Evolutionary conservation across 1,140 invertebrate genomes (phyloP).

Genomic region (Reticulitermes speratus): DNA sequence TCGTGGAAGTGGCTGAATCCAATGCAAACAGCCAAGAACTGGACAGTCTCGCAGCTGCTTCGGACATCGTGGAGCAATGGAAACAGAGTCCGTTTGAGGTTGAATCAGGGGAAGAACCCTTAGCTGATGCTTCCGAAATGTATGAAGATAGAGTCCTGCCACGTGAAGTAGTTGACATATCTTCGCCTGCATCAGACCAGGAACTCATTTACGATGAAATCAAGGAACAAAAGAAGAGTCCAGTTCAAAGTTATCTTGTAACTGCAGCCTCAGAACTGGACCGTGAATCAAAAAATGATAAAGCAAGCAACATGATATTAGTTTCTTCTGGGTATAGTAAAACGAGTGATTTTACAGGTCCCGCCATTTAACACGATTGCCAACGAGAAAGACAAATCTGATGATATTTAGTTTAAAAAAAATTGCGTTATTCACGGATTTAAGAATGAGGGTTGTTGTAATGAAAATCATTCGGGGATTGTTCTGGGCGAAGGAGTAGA

Average conservation of each 20-base stretch:
- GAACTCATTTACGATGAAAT: not conserved
- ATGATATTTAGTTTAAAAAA: not conserved
- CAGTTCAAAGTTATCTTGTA: not conserved
- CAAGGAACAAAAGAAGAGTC: not conserved
- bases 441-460: not conserved
- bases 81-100: not conserved
- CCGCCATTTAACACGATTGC: not conserved
- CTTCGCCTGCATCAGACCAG: constrained; percentile 9
- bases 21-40: constrained; percentile 69
- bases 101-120: not conserved
- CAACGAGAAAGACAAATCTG: not conserved
- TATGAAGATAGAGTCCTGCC: not conserved
- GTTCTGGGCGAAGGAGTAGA: too few relatives aligned
- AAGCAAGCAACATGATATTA: not conserved
- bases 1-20: constrained; percentile 79
- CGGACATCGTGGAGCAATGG: not conserved
- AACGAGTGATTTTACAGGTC: constrained; percentile 13
- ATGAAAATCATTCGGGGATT: too few relatives aligned
- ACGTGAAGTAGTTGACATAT: not conserved
- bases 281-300: not conserved
- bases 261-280: not conserved
- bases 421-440: not conserved
- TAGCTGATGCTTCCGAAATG: not conserved
- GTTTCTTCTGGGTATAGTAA: constrained; percentile 22
- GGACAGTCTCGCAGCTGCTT: constrained; percentile 52